These are phyloP conservation scores for Leucoptera coffeella DNA, from an alignment of 2,888 invertebrate genomes.

Conservation along the genomic window DNA sequence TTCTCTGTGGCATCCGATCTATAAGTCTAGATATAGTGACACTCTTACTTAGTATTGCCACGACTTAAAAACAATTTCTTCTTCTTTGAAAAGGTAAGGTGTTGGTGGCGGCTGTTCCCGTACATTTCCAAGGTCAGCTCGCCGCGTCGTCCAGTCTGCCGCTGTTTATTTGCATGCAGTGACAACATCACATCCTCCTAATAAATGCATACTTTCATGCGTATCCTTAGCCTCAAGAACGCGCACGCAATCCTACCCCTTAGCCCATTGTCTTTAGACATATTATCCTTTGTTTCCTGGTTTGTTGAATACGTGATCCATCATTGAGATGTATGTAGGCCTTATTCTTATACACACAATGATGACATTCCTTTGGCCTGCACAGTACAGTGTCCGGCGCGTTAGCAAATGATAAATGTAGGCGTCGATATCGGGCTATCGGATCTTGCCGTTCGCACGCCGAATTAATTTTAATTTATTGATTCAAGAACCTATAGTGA, in stretches of 20 bases:
- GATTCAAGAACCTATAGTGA: constrained; percentile 13
- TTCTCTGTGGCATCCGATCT: background rate
- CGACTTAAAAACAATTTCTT: too few species aligned
- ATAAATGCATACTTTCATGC: constrained; percentile 21
- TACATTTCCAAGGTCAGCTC: constrained; percentile 32
- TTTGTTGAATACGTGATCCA: constrained; percentile 32
- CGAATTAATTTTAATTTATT: constrained; percentile 56
- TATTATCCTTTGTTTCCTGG: constrained; percentile 38
- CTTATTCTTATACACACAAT: constrained; percentile 23
- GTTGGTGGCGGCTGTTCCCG: constrained; percentile 13
- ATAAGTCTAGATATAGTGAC: constrained; percentile 18
- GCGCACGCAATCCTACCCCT: constrained; percentile 34
- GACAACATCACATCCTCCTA: constrained; percentile 34
- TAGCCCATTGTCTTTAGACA: constrained; percentile 36
- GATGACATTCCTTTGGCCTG: constrained; percentile 24
- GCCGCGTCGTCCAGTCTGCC: constrained; percentile 39
- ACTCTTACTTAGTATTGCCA: too few species aligned
- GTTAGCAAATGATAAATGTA: constrained; percentile 54
- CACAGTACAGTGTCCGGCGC: constrained; percentile 47
- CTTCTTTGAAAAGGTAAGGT: too few species aligned
- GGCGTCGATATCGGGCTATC: constrained; percentile 51
- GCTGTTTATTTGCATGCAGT: constrained; percentile 25
- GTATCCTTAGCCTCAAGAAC: constrained; percentile 23
- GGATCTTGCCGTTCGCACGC: constrained; percentile 52
- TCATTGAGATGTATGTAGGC: constrained; percentile 19